Base-by-base conservation (phyloP, 2,113 vertebrate species). In the Cynocephalus volans region DNA sequence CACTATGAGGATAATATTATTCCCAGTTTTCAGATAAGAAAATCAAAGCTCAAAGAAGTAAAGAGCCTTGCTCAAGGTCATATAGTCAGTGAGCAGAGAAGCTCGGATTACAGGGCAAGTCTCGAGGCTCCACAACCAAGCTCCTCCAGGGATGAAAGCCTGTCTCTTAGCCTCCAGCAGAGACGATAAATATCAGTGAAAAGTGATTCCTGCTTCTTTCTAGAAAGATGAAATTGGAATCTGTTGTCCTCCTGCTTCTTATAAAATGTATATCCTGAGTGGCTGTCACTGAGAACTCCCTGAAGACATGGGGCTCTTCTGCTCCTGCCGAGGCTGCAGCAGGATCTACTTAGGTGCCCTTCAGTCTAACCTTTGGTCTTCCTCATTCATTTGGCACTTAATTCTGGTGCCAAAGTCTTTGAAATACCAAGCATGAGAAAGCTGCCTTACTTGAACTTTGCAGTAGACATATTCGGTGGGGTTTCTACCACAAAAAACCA, bases 121-220 rank as follows among this genome's bases (percentile, higher is more conserved):
- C 79, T 89, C 10, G 8, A 75, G 76, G 26, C 41, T 86, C 73
- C 60, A 45, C 12, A 19, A 18, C 45, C 4, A 31, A 88, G 45
- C 41, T 92, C 69, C 33, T 82, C 69, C 72, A 2, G 12, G 18
- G 64, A 76, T 23, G 64, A 72, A 85, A 81, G 67, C 23, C 85
- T 80, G 75, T 36, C 60, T 85, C 81, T 75, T 45, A 56, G 75
- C n/a, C 79, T 60, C 19, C 87, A 64, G 36, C 50, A 0, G 5
- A 87, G 58, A 87, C 89, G 80, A 87, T 26, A 64, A 56, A 17
- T 58, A 70, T 56, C 88, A 67, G 83, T 73, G 28, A 45, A 75
- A 84, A 76, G 50, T 31, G 36, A 41, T 93, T 95, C 85, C 76
- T 76, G 60, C 41, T 93, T 91, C 85, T 88, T 95, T 92, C 82